Base-by-base conservation (phyloP, 1,140 invertebrate genomes). In the Brachionus asplanchnoidis region DNA sequence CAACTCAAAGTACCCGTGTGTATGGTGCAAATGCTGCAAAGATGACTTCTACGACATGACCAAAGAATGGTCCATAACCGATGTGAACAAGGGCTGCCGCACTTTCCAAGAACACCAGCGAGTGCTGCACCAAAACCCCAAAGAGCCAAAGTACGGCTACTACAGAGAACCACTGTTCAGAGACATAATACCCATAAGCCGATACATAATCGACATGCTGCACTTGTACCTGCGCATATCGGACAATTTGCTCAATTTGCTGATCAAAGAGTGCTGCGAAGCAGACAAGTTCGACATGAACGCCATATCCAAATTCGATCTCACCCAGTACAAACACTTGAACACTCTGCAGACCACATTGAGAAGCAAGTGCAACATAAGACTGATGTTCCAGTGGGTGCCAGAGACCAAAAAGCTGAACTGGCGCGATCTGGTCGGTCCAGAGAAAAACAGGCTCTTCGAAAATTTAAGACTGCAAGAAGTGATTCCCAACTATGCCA, bases 11-110 rank as follows among this genome's bases (percentile, higher is more conserved):
- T 82, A 42, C 17, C 79, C 79, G 6, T 82, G 79, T 11, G 36
- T 82, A 11, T 82, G 79, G 79, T 82, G 79, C 42, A 82, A 82
- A n/a, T 82, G 79, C 44, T 68, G 32, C 8, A 82, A 82, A 46
- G 79, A 82, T 2, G 79, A 82, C 14, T 82, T 82, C 65, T 65
- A 65, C 26, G 28, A 82, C 65, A n/a, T 82, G 7, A 23, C 26
- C 2, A 60, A 6, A 28, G 79, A 82, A 66, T 82, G 79, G 79
- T 82, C 79, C 1, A 65, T 82, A 26, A 42, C 40, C 0, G 79
- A 82, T 26, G 14, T 17, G 4, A 9, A 5, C n/a, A 65, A 65
- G 66, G 79, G 79, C 12, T 82, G 50, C 17, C 23, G 79, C 8
- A 65, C 79, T 7, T 28, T 40, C 12, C 32, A 82, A 65, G 79